A percentile compares a stretch with the other conserved stretches of the same genome.
phyloP scores from a whole-genome alignment of 2,888 invertebrate species.

The Limnephilus auricula region DNA sequence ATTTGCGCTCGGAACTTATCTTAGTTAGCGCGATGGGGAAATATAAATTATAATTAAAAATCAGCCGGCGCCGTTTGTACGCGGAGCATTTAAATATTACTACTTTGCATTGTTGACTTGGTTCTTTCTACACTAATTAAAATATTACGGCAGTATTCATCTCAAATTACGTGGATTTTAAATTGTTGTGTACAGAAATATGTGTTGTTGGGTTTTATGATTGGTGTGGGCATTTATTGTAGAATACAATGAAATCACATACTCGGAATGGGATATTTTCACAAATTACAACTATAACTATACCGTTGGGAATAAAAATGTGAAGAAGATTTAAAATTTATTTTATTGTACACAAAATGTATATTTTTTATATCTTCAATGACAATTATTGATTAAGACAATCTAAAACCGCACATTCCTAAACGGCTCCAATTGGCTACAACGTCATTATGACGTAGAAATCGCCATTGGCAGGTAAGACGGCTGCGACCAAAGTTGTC shows the following conservation, averaged over 20 bases:
- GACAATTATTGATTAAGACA: too few species aligned
- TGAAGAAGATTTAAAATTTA: too few species aligned
- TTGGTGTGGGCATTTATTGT: background rate
- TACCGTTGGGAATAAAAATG: too few species aligned
- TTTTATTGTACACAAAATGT: too few species aligned
- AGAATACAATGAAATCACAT: background rate
- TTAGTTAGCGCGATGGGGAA: slow-evolving; percentile 1
- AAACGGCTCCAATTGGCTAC: too few species aligned
- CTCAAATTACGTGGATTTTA: background rate
- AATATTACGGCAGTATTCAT: slow-evolving; percentile 30
- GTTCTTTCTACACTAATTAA: slow-evolving; percentile 3
- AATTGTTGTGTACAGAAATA: background rate
- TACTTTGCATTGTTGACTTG: slow-evolving; percentile 8
- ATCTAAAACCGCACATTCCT: too few species aligned
- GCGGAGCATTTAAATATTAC: background rate
- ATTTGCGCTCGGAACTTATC: background rate
- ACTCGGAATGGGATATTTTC: background rate
- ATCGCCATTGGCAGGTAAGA: too few species aligned
- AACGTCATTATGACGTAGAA: too few species aligned
- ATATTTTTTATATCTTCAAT: too few species aligned
- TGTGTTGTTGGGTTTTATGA: background rate
- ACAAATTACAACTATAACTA: too few species aligned
- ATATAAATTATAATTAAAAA: slow-evolving; percentile 21
- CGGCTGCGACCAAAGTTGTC: too few species aligned
- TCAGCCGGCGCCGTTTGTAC: background rate